Conservation (phyloP, 2,797 vertebrate genomes). For the Ibycter americanus region DNA sequence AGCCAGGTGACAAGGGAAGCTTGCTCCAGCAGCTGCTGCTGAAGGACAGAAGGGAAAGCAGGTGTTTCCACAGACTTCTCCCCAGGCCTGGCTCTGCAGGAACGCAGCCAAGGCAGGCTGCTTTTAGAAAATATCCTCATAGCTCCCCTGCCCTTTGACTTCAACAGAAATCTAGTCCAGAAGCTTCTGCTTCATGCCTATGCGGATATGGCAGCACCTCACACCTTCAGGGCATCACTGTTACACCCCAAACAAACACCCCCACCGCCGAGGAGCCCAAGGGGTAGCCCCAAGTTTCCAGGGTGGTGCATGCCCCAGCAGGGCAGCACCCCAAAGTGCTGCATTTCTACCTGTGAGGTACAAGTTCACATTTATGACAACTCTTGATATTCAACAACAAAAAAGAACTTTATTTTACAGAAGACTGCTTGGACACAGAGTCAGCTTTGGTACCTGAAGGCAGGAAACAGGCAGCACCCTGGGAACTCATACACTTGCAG, state of each 20-base stretch:
- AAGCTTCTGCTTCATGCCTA: background rate
- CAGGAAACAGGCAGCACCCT: rapidly evolving
- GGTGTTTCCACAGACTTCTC: background rate
- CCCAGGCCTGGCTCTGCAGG: background rate
- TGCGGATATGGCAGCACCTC: rapidly evolving
- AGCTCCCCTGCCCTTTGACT: background rate
- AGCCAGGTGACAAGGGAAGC: background rate
- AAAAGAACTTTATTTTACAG: constrained; percentile 18
- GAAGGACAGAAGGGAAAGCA: background rate
- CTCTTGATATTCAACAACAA: background rate
- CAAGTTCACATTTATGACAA: background rate
- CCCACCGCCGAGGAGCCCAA: too few relatives aligned
- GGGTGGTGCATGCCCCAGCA: rapidly evolving
- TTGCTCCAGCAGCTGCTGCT: background rate
- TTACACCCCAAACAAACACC: background rate
- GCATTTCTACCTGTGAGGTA: rapidly evolving
- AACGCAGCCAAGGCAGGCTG: background rate
- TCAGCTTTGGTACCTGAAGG: background rate
- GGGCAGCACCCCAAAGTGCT: background rate
- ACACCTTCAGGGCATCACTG: rapidly evolving
- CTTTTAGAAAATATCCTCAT: background rate
- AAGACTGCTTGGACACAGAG: rapidly evolving
- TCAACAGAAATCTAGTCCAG: background rate
- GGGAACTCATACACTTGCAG: rapidly evolving
- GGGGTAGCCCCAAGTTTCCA: rapidly evolving